Conservation (phyloP, 2,113 vertebrate genomes). For the Ariopsis seemanni region DNA sequence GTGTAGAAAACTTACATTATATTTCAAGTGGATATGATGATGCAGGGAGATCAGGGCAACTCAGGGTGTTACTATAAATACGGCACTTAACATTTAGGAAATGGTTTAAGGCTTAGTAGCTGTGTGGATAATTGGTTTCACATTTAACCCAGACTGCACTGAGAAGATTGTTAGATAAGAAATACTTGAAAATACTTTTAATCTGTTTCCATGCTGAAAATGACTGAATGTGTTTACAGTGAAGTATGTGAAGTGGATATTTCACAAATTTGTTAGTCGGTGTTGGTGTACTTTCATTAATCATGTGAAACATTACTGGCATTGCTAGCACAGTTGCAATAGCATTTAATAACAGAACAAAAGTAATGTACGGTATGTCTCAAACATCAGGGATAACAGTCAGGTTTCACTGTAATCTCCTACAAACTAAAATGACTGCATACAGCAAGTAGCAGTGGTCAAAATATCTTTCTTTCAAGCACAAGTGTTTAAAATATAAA, state of each 20-base stretch:
- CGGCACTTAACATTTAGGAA: not conserved
- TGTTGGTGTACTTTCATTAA: not conserved
- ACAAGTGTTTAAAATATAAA: too few relatives aligned
- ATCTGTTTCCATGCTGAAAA: too few relatives aligned
- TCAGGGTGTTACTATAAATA: slow-evolving; percentile 2
- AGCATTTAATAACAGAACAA: not conserved
- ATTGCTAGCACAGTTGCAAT: not conserved
- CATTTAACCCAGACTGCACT: not conserved
- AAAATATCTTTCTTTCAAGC: not conserved
- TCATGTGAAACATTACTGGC: not conserved
- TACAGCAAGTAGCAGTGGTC: too few relatives aligned
- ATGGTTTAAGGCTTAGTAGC: not conserved
- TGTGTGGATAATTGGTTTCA: slow-evolving; percentile 7
- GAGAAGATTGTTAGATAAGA: not conserved
- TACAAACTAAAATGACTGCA: too few relatives aligned
- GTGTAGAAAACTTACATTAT: slow-evolving; percentile 14
- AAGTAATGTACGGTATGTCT: not conserved
- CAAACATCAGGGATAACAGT: not conserved
- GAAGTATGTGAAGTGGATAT: not conserved
- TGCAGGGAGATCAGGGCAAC: slow-evolving; percentile 15
- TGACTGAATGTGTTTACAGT: not conserved
- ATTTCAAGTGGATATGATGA: slow-evolving; percentile 24
- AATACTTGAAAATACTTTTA: not conserved
- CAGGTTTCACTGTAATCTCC: too few relatives aligned
- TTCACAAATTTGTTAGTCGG: not conserved